Evolutionary conservation across 2,888 invertebrate species (phyloP).

Genomic region (Campoplex capitator): DNA sequence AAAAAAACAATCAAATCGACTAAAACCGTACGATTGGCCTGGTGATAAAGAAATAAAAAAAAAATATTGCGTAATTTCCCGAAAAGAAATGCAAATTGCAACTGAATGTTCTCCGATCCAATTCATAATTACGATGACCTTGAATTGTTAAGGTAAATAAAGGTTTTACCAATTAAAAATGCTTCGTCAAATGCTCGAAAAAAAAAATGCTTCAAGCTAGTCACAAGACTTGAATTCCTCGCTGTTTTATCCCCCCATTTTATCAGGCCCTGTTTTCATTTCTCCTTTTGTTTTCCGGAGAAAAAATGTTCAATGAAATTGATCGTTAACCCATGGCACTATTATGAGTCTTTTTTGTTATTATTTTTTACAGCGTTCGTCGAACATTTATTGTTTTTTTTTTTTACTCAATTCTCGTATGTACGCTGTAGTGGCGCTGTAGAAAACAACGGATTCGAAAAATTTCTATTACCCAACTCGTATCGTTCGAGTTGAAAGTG

Average conservation of each 20-base stretch:
- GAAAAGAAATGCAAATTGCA: slow-evolving; percentile 14
- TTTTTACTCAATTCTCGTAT: slow-evolving; percentile 8
- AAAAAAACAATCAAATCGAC: slow-evolving; percentile 35
- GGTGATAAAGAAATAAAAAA: slow-evolving; percentile 15
- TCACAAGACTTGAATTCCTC: slow-evolving; percentile 5
- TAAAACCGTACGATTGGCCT: slow-evolving; percentile 21
- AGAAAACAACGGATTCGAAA: slow-evolving; percentile 25
- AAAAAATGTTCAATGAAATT: slow-evolving; percentile 28
- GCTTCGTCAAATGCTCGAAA: slow-evolving; percentile 41
- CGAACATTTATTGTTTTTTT: not conserved
- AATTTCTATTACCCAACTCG: slow-evolving; percentile 28
- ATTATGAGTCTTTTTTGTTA: not conserved
- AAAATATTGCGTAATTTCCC: slow-evolving; percentile 12
- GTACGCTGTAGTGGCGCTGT: slow-evolving; percentile 22
- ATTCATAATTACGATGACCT: not conserved
- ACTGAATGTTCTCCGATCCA: not conserved
- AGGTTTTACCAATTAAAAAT: slow-evolving; percentile 12
- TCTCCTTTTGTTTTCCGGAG: not conserved
- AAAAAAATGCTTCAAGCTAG: slow-evolving; percentile 45
- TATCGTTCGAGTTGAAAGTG: slow-evolving; percentile 54
- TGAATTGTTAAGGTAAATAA: not conserved
- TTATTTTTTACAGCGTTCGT: slow-evolving; percentile 4
- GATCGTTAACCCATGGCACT: slow-evolving; percentile 33
- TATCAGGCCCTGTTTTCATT: not conserved
- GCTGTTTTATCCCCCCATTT: slow-evolving; percentile 1